Base-by-base conservation (phyloP, 2,113 vertebrate species). In the Halcyon malimbica region DNA sequence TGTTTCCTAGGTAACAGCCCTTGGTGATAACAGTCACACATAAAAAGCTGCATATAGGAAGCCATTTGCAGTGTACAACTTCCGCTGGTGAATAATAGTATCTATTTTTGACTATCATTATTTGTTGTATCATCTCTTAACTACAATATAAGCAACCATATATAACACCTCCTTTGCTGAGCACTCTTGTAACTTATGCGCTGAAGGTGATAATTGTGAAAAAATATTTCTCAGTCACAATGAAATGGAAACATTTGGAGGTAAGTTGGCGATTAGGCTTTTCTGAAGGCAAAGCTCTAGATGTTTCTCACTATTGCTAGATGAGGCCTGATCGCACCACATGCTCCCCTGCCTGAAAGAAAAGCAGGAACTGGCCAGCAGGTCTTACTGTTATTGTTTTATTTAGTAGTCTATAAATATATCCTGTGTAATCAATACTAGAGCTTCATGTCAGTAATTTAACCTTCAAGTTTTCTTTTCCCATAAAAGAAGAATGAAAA, bases 1-100 rank as follows among this genome's bases (percentile, higher is more conserved):
- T 71, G 83, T 96, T 95, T 93, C 95, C 95, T 91, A 84, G 96
- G 95, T 69, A 94, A 95, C 96, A 91, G 77, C 39, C 94, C 29
- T 64, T 11, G n/a, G 68, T 68, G 50, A 53, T 92, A 68, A 31
- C 3, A 2, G 46, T 31, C 51, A 39, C 50, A 71, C 23, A 48
- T 16, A 50, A 91, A 82, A 41, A 56, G 10, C 51, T 68, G 64
- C 56, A 39, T 65, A 48, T 16, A 24, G 81, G 68, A 90, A 92
- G 33, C n/a, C 92, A 44, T 88, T 90, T 93, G 37, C 75, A 68
- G 15, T n/a, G 62, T 24, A 10, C 56, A 78, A 0, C 35, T 71
- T 73, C 21, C 48, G 28, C 26, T 53, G 77, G 29, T 73, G 28
- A 2, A 41, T 8, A 81, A 48, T n/a, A 26, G n/a, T 70, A 18